These are phyloP conservation scores for Orchesellides sinensis DNA, from an alignment of 2,888 invertebrate genomes.

Conservation along the genomic window DNA sequence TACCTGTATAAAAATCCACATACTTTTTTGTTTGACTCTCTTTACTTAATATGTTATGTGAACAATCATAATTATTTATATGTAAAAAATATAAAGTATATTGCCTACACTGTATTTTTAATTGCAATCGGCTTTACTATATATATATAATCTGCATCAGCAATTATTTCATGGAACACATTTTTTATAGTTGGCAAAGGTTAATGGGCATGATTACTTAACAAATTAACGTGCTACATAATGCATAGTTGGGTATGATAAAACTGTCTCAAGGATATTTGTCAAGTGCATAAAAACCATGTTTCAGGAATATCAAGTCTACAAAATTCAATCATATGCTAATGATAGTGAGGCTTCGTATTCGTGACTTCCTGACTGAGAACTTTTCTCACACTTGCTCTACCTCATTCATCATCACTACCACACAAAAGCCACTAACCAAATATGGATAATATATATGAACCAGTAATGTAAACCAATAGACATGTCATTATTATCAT, in stretches of 20 bases:
- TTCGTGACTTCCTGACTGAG: slow-evolving; percentile 41
- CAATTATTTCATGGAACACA: background rate
- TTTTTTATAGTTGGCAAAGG: background rate
- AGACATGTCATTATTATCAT: too few species aligned
- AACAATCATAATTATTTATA: too few species aligned
- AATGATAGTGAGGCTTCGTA: too few species aligned
- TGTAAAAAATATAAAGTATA: too few species aligned
- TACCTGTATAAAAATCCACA: too few species aligned
- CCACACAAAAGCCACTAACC: background rate
- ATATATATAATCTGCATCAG: background rate
- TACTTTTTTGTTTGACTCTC: too few species aligned
- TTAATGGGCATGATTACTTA: background rate
- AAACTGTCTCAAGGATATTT: slow-evolving; percentile 49
- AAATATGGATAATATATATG: too few species aligned
- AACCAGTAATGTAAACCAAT: too few species aligned
- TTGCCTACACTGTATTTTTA: too few species aligned
- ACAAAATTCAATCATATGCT: background rate
- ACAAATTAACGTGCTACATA: background rate
- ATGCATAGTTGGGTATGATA: background rate
- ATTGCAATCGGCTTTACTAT: background rate
- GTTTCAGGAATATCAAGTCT: background rate
- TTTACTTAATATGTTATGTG: too few species aligned
- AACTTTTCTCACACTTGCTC: slow-evolving; percentile 20
- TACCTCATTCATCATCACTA: background rate
- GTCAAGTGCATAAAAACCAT: slow-evolving; percentile 36